Evolutionary conservation across 2,797 vertebrate species (phyloP).

Genomic region (Manis pentadactyla): DNA sequence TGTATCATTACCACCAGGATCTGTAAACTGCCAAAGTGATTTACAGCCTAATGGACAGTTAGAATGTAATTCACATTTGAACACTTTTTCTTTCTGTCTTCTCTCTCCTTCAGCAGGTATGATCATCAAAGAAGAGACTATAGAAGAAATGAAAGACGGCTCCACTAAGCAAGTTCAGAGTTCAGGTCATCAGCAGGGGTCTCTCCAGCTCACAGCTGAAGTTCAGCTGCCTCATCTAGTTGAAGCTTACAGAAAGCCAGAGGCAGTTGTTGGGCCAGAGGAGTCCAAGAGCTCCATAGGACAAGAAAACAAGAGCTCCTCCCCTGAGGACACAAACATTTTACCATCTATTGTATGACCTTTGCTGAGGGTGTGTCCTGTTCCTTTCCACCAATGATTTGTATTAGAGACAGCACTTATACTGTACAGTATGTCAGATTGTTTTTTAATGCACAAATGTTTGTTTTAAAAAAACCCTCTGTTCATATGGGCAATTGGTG

Average conservation of each 20-base stretch:
- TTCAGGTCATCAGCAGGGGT: constrained; percentile 47
- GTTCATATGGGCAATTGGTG: background rate
- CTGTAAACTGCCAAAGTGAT: background rate
- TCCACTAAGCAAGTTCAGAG: constrained; percentile 61
- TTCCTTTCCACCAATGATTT: constrained; percentile 46
- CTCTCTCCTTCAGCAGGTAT: constrained; percentile 80
- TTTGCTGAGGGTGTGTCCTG: background rate
- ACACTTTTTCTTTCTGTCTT: background rate
- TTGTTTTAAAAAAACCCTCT: constrained; percentile 59
- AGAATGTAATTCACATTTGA: background rate
- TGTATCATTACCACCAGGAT: background rate
- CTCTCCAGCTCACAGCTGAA: background rate
- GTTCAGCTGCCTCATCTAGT: constrained; percentile 60
- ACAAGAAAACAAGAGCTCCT: constrained; percentile 2
- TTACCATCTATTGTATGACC: constrained; percentile 77
- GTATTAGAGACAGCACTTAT: constrained; percentile 66
- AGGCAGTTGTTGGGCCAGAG: constrained; percentile 67
- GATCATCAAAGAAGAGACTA: constrained; percentile 79
- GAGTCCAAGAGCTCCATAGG: constrained; percentile 73
- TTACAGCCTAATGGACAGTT: background rate
- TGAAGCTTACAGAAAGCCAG: constrained; percentile 49
- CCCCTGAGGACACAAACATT: constrained; percentile 35
- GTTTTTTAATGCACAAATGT: constrained; percentile 75
- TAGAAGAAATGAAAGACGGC: constrained; percentile 85
- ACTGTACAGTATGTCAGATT: constrained; percentile 75